phyloP scores from a whole-genome alignment of 23 tunicate species.

The Clavelina lepadiformis region DNA sequence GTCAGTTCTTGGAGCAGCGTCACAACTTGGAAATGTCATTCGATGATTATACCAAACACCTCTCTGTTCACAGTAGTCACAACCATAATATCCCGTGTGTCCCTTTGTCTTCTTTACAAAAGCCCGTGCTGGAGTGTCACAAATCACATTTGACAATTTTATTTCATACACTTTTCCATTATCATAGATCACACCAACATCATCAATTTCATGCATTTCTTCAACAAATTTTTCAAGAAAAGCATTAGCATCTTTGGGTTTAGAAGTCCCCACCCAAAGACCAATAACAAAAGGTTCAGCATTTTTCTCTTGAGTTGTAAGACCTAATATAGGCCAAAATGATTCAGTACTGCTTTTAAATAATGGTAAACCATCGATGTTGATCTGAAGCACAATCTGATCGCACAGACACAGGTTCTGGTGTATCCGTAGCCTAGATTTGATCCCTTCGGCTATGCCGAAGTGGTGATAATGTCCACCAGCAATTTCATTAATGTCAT shows the following conservation, averaged over 20 bases:
- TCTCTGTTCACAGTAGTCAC: constrained; percentile 28
- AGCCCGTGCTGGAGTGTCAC: constrained; percentile 53
- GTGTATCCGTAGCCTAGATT: neutral
- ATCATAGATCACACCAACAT: constrained; percentile 1
- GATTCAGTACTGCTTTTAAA: constrained; percentile 27
- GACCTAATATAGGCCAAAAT: constrained; percentile 46
- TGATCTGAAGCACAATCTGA: constrained; percentile 30
- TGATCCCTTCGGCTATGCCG: constrained; percentile 11
- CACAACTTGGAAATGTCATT: constrained; percentile 20
- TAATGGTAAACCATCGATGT: constrained; percentile 50
- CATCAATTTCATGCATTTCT: constrained; percentile 18
- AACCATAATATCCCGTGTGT: constrained; percentile 34
- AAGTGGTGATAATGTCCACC: constrained; percentile 33
- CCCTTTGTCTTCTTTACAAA: constrained; percentile 27
- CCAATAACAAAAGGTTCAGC: constrained; percentile 30
- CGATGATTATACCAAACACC: constrained; percentile 22
- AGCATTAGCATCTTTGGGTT: constrained; percentile 22
- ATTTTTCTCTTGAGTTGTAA: neutral
- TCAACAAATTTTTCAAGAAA: constrained; percentile 39
- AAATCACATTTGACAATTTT: constrained; percentile 15
- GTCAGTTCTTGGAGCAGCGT: constrained; percentile 25
- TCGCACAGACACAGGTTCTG: neutral
- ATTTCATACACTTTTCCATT: neutral
- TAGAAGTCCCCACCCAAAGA: constrained; percentile 17
- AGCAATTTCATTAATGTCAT: constrained; percentile 3